A percentile compares a stretch with the other conserved stretches of the same genome.
phyloP scores from a whole-genome alignment of 2,113 vertebrate genomes.

The Ailurus styani region DNA sequence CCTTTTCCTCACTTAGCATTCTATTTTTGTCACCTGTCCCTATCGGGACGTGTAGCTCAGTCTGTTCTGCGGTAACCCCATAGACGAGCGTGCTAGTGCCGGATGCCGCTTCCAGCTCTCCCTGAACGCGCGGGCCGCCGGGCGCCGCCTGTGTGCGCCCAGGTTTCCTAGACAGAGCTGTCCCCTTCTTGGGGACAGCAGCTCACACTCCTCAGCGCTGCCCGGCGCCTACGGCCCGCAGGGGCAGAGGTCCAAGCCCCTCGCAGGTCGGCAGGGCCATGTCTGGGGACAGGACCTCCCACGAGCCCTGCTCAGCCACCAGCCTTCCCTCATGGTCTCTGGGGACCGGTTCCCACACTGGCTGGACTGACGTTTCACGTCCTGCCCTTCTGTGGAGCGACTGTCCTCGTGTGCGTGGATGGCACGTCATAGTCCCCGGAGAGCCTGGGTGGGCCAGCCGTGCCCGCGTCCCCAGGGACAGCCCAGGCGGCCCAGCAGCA shows the following conservation, averaged over 20 bases:
- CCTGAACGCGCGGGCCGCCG: background rate
- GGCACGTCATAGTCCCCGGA: background rate
- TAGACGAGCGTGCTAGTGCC: too few relatives aligned
- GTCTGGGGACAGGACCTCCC: background rate
- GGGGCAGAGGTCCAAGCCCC: too few relatives aligned
- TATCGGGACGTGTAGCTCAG: background rate
- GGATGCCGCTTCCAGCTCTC: background rate
- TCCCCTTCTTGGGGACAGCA: background rate
- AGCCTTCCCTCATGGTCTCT: background rate
- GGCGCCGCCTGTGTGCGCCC: too few relatives aligned
- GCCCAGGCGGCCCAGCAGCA: background rate
- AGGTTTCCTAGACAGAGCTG: background rate
- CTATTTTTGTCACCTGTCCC: background rate
- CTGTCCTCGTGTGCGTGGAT: background rate
- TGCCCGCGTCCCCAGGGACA: background rate
- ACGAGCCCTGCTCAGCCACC: background rate
- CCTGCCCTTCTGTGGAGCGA: background rate
- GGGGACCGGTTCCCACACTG: background rate
- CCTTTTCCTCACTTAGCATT: background rate
- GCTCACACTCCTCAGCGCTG: background rate
- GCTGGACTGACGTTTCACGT: background rate
- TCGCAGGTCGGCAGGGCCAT: background rate
- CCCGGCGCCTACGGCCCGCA: too few relatives aligned
- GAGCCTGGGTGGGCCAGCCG: background rate
- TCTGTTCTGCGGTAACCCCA: too few relatives aligned